phyloP scores from a whole-genome alignment of 2,888 invertebrate genomes.

The Microdon myrmicae region DNA sequence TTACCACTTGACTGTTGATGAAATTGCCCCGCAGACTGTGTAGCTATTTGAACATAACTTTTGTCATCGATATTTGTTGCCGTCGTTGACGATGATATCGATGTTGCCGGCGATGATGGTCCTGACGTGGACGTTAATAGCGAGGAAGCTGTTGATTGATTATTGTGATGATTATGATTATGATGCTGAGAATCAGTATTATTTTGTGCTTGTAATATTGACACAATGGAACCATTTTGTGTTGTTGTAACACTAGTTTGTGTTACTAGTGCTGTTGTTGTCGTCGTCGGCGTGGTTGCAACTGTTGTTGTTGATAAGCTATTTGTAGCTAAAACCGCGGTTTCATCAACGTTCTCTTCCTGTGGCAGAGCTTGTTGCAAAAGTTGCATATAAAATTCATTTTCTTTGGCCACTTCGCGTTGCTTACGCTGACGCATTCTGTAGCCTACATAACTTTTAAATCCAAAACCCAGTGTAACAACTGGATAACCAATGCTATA shows the following conservation, averaged over 20 bases:
- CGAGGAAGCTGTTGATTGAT: constrained; percentile 34
- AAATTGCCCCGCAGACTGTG: constrained; percentile 39
- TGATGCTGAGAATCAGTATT: constrained; percentile 41
- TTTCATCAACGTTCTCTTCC: constrained; percentile 61
- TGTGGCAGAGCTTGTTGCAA: constrained; percentile 90
- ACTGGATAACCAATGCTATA: constrained; percentile 90
- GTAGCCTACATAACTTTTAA: constrained; percentile 91
- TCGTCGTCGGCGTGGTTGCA: constrained; percentile 41
- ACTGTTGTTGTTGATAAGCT: constrained; percentile 35
- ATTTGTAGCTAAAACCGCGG: constrained; percentile 32
- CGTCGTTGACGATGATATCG: constrained; percentile 44
- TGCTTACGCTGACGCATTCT: constrained; percentile 91
- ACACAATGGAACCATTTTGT: constrained; percentile 41
- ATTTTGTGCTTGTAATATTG: constrained; percentile 19
- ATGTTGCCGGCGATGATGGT: constrained; percentile 20
- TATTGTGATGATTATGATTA: constrained; percentile 41
- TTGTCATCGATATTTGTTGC: constrained; percentile 56
- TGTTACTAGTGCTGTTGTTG: constrained; percentile 49
- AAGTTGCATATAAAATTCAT: constrained; percentile 93
- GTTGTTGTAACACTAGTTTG: constrained; percentile 27
- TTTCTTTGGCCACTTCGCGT: constrained; percentile 92
- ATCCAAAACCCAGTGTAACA: constrained; percentile 94
- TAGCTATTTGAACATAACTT: constrained; percentile 58
- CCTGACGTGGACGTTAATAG: constrained; percentile 28
- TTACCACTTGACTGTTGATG: constrained; percentile 42